phyloP scores from a whole-genome alignment of 2,797 vertebrate species.

The Antennarius maculatus region DNA sequence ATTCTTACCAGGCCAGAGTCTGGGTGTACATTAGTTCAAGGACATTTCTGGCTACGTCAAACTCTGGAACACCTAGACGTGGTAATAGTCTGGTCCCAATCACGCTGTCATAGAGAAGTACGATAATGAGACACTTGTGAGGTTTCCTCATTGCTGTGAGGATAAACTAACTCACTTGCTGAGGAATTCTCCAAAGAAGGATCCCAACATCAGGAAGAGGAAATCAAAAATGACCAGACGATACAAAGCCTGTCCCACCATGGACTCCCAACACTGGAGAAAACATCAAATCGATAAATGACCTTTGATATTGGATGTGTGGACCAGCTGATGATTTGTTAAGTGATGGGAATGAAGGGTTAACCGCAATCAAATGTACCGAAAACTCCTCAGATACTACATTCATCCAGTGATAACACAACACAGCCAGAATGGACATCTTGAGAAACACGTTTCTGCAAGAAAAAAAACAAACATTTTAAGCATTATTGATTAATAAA shows the following conservation, averaged over 20 bases:
- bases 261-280: slow-evolving; percentile 93
- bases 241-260: slow-evolving; percentile 93
- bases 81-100: slow-evolving; percentile 81
- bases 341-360: neutral
- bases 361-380: slow-evolving; percentile 56
- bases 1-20: slow-evolving; percentile 90
- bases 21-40: slow-evolving; percentile 94
- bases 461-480: neutral
- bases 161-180: slow-evolving; percentile 82
- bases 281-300: slow-evolving; percentile 2
- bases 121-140: neutral
- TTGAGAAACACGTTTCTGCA: slow-evolving; percentile 89
- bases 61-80: slow-evolving; percentile 87
- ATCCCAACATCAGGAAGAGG: slow-evolving; percentile 89
- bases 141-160: neutral
- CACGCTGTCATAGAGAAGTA: slow-evolving; percentile 76
- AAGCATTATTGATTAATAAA: neutral
- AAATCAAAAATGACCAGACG: slow-evolving; percentile 92
- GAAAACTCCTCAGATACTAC: slow-evolving; percentile 63
- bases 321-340: neutral
- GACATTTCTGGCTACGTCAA: slow-evolving; percentile 94
- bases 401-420: slow-evolving; percentile 93
- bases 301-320: too few species aligned
- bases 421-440: slow-evolving; percentile 89
- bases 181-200: slow-evolving; percentile 95